Base-by-base conservation (phyloP, 2,888 invertebrate genomes). In the Diloba caeruleocephala region DNA sequence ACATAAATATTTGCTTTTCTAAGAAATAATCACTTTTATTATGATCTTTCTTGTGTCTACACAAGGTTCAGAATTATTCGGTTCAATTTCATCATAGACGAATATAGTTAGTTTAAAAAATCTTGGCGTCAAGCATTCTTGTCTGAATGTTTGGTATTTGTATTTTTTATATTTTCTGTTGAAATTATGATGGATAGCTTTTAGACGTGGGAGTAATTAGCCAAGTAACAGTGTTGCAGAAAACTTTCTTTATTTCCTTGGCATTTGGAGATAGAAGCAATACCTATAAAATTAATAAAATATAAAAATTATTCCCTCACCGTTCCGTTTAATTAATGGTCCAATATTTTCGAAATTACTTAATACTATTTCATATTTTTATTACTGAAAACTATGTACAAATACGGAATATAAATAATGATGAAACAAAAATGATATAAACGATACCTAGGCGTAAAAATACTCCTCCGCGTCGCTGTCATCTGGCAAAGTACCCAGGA, bases 51-150 rank as follows among this genome's bases (percentile, higher is more conserved):
- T 34, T n/a, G 8, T 56, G 15, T 39, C n/a, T 1, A 3, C 37
- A 17, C 44, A 64, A 52, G 46, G 57, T 56, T 57, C 29, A 62
- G n/a, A 63, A 66, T 74, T 19, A 43, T 33, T 12, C 62, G 45
- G 25, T 14, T 15, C 33, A 0, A 13, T 65, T 49, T 54, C 64
- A 53, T 74, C 75, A 74, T 68, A 57, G 14, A 43, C 54, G 13
- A 32, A 58, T 67, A 62, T 69, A 72, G 60, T 41, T 31, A 31
- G 44, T 38, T 37, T 39, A 60, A 51, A 62, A 45, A 45, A 13
- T 41, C 13, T 58, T 60, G 70, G 73, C 79, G 73, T 71, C 71
- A 58, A 31, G 65, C 55, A 36, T 67, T 71, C 66, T 73, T 52
- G 41, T 48, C 38, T 54, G 59, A 69, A 57, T 34, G 42, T 59